Percentiles rank a stretch among this genome's conserved stretches.
These are phyloP conservation scores for Brevimyrus niger DNA, from an alignment of 2,113 vertebrate species.

Conservation along the genomic window DNA sequence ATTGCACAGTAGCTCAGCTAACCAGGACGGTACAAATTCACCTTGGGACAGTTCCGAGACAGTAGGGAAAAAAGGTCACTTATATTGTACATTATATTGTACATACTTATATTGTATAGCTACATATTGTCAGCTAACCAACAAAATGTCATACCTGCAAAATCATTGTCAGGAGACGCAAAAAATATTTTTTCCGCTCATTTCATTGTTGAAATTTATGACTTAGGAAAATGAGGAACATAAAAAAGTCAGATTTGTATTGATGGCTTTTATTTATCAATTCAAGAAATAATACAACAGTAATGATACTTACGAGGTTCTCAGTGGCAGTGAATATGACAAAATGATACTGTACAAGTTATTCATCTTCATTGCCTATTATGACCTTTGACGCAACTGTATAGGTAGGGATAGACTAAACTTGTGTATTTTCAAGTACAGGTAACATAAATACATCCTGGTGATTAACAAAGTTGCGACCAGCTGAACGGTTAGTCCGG, in stretches of 20 bases:
- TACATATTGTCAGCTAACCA: not conserved
- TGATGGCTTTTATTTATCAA: not conserved
- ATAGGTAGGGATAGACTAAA: not conserved
- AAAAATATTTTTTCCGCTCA: not conserved
- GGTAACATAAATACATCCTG: not conserved
- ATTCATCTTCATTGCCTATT: not conserved
- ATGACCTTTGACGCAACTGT: not conserved
- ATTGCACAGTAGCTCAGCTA: not conserved
- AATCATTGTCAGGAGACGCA: not conserved
- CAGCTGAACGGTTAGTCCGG: not conserved
- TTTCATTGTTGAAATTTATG: not conserved
- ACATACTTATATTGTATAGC: too few relatives aligned
- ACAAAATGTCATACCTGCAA: not conserved
- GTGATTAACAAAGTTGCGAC: not conserved
- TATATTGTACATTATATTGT: too few relatives aligned
- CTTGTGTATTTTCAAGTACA: not conserved
- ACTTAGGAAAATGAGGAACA: not conserved
- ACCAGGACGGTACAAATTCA: not conserved
- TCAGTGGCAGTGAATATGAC: not conserved
- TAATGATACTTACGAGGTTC: not conserved
- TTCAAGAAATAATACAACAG: too few relatives aligned
- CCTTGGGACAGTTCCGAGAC: not conserved
- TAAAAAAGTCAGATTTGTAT: not conserved
- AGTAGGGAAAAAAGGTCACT: not conserved
- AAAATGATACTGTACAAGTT: not conserved